These are phyloP conservation scores for Umimayanthus kanabou DNA, from an alignment of 92 coral and sea anemone species.

Conservation along the genomic window DNA sequence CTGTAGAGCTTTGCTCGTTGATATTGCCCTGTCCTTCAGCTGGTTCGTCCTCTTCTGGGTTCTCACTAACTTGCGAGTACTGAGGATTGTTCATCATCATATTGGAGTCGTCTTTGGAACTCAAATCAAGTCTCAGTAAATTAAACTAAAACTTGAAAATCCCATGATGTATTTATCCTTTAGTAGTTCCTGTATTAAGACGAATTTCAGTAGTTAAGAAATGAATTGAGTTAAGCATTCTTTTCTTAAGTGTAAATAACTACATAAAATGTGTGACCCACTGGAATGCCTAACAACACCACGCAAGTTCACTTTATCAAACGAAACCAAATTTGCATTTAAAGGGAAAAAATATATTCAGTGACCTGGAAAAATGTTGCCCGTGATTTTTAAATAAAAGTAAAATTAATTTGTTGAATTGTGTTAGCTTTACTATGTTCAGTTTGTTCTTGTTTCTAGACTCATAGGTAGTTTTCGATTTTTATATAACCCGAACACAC, in stretches of 20 bases:
- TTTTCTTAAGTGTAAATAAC: neutral
- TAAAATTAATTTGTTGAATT: no score
- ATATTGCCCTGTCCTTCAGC: neutral
- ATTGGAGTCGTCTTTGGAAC: neutral
- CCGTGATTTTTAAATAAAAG: neutral
- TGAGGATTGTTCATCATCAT: neutral
- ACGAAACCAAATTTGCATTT: slow-evolving; percentile 16
- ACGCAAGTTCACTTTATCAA: neutral
- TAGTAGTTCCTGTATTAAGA: neutral
- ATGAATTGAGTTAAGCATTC: neutral
- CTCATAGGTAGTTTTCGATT: no score
- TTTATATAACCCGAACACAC: no score
- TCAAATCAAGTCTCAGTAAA: neutral
- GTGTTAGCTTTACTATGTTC: no score
- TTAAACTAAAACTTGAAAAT: neutral
- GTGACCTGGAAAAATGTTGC: neutral
- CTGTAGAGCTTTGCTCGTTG: neutral
- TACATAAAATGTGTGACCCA: neutral
- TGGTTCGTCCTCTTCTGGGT: neutral
- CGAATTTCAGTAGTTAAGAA: neutral
- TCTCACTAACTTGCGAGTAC: neutral
- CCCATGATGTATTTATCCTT: neutral
- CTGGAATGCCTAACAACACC: neutral
- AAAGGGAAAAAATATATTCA: slow-evolving; percentile 7
- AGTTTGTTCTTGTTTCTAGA: no score